A percentile compares a stretch with the other conserved stretches of the same genome.
phyloP scores from a whole-genome alignment of 2,888 invertebrate species.

The Papilio protenor region DNA sequence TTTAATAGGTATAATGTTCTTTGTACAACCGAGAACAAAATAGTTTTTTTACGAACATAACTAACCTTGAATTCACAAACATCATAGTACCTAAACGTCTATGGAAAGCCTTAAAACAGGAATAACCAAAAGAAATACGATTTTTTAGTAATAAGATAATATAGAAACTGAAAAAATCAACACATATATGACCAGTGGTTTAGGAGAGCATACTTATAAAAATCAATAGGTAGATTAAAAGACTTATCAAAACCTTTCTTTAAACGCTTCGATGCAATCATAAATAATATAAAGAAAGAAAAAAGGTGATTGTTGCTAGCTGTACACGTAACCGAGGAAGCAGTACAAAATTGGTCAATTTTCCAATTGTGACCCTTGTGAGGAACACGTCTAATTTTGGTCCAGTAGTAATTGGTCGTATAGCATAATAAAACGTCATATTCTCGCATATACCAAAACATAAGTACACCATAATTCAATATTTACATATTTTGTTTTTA shows the following conservation, averaged over 20 bases:
- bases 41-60: not conserved
- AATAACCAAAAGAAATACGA: not conserved
- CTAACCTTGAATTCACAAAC: constrained; percentile 34
- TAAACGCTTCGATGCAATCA: not conserved
- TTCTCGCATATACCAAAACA: constrained; percentile 12
- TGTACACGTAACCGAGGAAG: constrained; percentile 73
- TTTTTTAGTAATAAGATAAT: not conserved
- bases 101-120: not conserved
- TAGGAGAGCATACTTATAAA: not conserved
- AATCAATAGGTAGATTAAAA: not conserved
- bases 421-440: constrained; percentile 48
- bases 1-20: constrained; percentile 68
- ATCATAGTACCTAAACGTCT: not conserved
- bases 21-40: constrained; percentile 63
- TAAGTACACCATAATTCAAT: not conserved
- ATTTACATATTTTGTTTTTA: not conserved
- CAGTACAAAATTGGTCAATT: constrained; percentile 81
- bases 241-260: not conserved
- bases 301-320: constrained; percentile 49
- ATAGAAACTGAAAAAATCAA: not conserved
- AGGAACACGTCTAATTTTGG: constrained; percentile 70
- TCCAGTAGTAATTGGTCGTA: constrained; percentile 66
- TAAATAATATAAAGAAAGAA: constrained; percentile 26
- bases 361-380: constrained; percentile 73
- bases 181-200: not conserved